Conservation (phyloP, 1,140 invertebrate genomes). For the Drosophila watanabei region DNA sequence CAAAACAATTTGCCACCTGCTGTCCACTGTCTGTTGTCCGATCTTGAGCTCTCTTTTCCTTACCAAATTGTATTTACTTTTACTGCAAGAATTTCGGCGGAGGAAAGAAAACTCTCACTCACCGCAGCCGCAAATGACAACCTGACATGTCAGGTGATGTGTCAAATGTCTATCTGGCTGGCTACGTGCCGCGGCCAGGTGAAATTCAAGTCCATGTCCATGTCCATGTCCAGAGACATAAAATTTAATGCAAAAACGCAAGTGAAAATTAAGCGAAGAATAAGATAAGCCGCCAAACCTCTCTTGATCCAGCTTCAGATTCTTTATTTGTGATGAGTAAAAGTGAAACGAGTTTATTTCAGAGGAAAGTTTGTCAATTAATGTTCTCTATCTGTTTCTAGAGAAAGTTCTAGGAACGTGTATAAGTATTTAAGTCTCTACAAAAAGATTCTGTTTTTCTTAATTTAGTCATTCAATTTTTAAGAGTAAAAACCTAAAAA, state of each 20-base stretch:
- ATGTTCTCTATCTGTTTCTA: neutral
- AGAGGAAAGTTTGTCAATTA: slow-evolving; percentile 17
- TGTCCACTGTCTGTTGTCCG: slow-evolving; percentile 5
- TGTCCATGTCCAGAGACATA: slow-evolving; percentile 39
- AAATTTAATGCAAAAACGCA: slow-evolving; percentile 44
- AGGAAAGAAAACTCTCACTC: slow-evolving; percentile 54
- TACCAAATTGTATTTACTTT: slow-evolving; percentile 54
- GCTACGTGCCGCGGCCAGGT: slow-evolving; percentile 49
- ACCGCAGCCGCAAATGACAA: slow-evolving; percentile 32
- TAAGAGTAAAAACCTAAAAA: neutral
- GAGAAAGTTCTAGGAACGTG: slow-evolving; percentile 8
- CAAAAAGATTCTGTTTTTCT: neutral
- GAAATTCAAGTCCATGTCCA: slow-evolving; percentile 42
- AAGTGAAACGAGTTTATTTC: slow-evolving; percentile 21
- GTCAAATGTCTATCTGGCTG: slow-evolving; percentile 51
- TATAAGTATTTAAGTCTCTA: neutral
- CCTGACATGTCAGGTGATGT: slow-evolving; percentile 69
- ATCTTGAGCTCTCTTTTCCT: slow-evolving; percentile 56
- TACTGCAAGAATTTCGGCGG: slow-evolving; percentile 68
- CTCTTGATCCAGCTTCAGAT: slow-evolving; percentile 36
- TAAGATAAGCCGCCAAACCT: slow-evolving; percentile 12
- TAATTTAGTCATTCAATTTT: no score
- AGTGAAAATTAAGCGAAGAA: slow-evolving; percentile 46
- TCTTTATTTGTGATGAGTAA: slow-evolving; percentile 31
- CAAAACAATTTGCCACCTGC: slow-evolving; percentile 70